Evolutionary conservation across 2,888 invertebrate species (phyloP), one percentile per base, ranked within the genome.

Genomic region (Rhingia campestris): DNA sequence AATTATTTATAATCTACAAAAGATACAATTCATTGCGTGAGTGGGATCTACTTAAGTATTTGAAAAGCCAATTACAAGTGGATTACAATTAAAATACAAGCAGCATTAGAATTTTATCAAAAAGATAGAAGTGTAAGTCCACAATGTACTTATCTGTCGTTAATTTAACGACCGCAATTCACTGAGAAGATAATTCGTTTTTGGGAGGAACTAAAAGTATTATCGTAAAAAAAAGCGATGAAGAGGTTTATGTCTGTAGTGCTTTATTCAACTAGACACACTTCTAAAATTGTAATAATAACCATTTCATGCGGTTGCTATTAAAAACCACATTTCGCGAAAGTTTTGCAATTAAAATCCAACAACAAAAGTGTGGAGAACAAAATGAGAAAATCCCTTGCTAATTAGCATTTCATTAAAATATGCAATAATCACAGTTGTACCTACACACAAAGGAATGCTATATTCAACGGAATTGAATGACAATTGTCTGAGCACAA

Each of bases 391-490:
- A 47, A 69, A 69, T 69, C 56, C 56, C 6, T 4, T 37, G 22
- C 58, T 69, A 69, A 69, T 69, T 69, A 47, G 45, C 14, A 10
- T 41, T 53, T 69, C 56, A 69, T 69, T 69, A 56, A 58, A 58
- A 69, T 69, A 47, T 69, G 69, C 69, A 56, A 69, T 69, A 69
- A 69, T 56, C 69, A 39, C 69, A 45, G 58, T 56, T 69, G 56
- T 69, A 69, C 41, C 56, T 37, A 56, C 30, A 45, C 54, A 22
- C 22, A 22, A 9, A 22, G 45, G 39, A 33, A 6, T 9, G 30
- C 39, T n/a, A 2, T 67, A 56, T 45, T 47, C 30, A 32, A 69
- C 30, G 6, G 56, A 58, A 37, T 69, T 69, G 56, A 69, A 58
- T 69, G 47, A 30, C 56, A 47, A 69, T 69, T 69, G 69, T 58